A percentile compares a stretch with the other conserved stretches of the same genome.
phyloP scores from a whole-genome alignment of 2,113 vertebrate genomes.

The Mesoclemmys tuberculata region DNA sequence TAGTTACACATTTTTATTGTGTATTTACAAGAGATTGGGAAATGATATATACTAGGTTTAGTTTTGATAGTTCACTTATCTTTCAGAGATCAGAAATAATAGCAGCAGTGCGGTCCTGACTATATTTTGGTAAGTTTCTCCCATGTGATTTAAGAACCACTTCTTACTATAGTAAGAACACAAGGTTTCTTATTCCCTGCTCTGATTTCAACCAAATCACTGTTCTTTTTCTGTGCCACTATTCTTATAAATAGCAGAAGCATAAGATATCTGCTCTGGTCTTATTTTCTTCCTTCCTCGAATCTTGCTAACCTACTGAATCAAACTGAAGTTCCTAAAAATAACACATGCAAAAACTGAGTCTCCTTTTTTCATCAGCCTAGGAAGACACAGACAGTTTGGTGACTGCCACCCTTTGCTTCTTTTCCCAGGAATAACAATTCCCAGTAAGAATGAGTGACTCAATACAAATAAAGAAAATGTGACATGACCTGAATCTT shows the following conservation, averaged over 20 bases:
- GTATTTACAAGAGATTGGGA: neutral
- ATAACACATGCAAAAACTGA: neutral
- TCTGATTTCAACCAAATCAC: neutral
- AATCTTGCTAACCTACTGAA: neutral
- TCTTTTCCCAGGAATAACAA: conserved; percentile 37
- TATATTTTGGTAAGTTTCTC: neutral
- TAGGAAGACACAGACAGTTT: conserved; percentile 29
- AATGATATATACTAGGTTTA: neutral
- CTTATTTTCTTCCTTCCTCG: neutral
- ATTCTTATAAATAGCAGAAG: neutral
- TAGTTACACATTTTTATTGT: neutral
- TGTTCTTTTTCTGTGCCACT: neutral
- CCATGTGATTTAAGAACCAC: neutral
- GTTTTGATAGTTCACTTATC: neutral
- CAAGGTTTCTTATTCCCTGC: neutral
- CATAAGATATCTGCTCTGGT: neutral
- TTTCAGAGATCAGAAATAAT: neutral
- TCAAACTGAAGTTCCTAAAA: conserved; percentile 19
- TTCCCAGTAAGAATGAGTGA: neutral
- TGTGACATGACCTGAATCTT: neutral
- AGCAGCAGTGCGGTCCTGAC: neutral
- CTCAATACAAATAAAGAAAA: neutral
- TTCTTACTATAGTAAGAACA: accelerated
- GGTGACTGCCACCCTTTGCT: neutral
- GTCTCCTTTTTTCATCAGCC: neutral